A percentile compares a stretch with the other conserved stretches of the same genome.
phyloP scores from a whole-genome alignment of 2,888 invertebrate species.

The Malthinus seriepunctatus region DNA sequence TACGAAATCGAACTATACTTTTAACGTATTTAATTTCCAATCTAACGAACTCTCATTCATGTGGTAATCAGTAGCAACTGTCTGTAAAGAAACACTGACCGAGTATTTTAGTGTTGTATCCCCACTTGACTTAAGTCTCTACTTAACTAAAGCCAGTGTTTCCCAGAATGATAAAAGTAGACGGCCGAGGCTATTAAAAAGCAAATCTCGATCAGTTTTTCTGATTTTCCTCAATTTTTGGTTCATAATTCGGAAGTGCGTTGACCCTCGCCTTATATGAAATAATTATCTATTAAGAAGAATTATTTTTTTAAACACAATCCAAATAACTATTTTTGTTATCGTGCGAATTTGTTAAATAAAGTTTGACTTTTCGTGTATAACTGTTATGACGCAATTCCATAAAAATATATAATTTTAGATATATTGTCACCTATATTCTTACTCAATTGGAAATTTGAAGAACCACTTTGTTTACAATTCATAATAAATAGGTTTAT shows the following conservation, averaged over 20 bases:
- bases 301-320: too few species aligned
- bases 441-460: not conserved
- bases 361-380: too few species aligned
- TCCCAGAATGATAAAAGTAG: constrained; percentile 25
- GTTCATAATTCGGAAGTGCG: constrained; percentile 16
- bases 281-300: too few species aligned
- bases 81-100: constrained; percentile 28
- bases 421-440: not conserved
- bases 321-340: not conserved
- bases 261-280: constrained; percentile 3
- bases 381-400: not conserved
- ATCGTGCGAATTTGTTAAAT: not conserved
- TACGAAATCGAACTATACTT: not conserved
- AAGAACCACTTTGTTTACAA: too few species aligned
- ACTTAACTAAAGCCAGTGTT: constrained; percentile 15
- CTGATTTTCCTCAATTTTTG: constrained; percentile 6
- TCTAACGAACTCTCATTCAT: not conserved
- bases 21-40: not conserved
- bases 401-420: constrained; percentile 6
- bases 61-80: constrained; percentile 23
- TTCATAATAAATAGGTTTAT: too few species aligned
- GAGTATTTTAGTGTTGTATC: constrained; percentile 30
- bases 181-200: constrained; percentile 2
- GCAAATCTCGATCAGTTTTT: constrained; percentile 1
- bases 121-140: constrained; percentile 18